Evolutionary conservation across 2,797 vertebrate species (phyloP), one percentile per base, ranked within the genome.

Genomic region (Scyliorhinus canicula): DNA sequence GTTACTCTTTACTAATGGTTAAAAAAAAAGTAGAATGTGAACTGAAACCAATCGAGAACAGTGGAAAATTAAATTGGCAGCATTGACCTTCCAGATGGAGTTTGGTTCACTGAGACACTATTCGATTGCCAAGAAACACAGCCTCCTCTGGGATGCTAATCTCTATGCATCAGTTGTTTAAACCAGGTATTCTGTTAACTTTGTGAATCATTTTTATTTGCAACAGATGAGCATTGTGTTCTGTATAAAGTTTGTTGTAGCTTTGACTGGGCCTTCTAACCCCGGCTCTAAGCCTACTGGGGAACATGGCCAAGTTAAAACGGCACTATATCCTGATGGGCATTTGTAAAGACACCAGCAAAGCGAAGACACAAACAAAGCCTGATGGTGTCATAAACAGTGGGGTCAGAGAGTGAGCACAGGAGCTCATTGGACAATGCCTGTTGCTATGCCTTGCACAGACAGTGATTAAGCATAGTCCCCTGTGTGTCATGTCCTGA

Each of bases 41-140:
- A 90, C 35, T 90, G 19, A 90, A n/a, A 60, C 57, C 1, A 90
- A 90, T 35, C 40, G 6, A 35, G n/a, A 57, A n/a, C 60, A 90
- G 86, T 60, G 86, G 55, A 60, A 40, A 60, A 91, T 44, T 26
- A 55, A 91, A 44, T 65, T 91, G 88, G 88, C 88, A 65, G 88
- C 57, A 26, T 44, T 40, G 8, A 91, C 8, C 21, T 19, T 65
- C 57, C 88, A 91, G 57, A 91, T 91, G 88, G 88, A 91, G 88
- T 91, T 63, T 63, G 60, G 9, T 91, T n/a, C 24, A 24, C 88
- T 65, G 6, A 91, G 44, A 21, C n/a, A n/a, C 21, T 7, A 63
- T 91, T 60, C 16, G 24, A 24, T 63, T 91, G 57, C 57, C 88
- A 91, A 40, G 57, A 63, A 90, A 91, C n/a, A 44, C 57, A 91